These are phyloP conservation scores for Eulemur rubriventer DNA, from an alignment of 2,797 vertebrate genomes.

Conservation along the genomic window DNA sequence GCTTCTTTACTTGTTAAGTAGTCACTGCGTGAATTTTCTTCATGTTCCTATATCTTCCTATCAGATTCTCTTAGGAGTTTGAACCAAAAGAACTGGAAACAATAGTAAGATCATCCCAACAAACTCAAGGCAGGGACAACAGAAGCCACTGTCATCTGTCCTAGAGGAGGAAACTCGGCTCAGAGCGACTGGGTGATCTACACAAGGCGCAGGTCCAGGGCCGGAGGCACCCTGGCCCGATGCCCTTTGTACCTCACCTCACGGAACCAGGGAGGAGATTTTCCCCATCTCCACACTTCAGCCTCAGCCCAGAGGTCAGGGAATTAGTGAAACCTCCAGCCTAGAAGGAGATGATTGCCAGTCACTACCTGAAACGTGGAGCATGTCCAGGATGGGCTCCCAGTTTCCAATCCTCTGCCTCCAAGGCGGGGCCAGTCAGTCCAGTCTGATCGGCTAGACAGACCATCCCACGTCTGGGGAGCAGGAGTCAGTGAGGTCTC, in stretches of 20 bases:
- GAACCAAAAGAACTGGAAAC: neutral
- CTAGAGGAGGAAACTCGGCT: neutral
- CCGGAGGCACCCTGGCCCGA: neutral
- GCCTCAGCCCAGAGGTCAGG: neutral
- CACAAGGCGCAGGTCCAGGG: neutral
- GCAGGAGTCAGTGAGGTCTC: neutral
- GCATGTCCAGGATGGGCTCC: rapidly evolving
- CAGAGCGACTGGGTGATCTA: neutral
- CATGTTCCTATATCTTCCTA: neutral
- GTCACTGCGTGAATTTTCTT: neutral
- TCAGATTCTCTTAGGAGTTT: neutral
- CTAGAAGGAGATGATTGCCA: neutral
- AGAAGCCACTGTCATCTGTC: neutral
- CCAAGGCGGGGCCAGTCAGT: neutral
- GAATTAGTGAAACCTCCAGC: neutral
- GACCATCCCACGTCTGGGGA: neutral
- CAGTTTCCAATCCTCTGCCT: neutral
- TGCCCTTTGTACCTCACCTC: neutral
- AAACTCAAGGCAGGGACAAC: neutral
- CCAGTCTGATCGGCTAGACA: neutral
- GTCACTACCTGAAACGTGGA: too few species aligned
- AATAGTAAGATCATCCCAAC: neutral
- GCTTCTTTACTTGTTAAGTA: neutral
- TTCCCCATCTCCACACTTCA: neutral
- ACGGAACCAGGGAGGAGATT: neutral